These are phyloP conservation scores for Brachionus calyciflorus DNA, from an alignment of 1,140 invertebrate genomes.

Conservation along the genomic window DNA sequence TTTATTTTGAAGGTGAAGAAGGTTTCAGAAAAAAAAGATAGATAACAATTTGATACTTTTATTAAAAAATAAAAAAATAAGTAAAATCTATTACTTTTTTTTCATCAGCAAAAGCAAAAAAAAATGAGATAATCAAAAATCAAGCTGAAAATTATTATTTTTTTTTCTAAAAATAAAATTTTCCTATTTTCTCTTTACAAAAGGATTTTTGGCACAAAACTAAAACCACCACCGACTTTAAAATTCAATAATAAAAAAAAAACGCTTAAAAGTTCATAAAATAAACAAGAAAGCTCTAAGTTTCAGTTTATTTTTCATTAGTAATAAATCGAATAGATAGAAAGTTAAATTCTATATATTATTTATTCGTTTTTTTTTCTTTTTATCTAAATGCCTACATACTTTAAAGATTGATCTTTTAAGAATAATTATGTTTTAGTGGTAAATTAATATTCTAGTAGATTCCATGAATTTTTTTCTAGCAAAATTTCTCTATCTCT, in stretches of 20 bases:
- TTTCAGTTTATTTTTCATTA: slow-evolving; percentile 34
- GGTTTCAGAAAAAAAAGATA: no score
- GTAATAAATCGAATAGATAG: neutral
- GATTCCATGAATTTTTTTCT: slow-evolving; percentile 5
- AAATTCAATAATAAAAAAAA: no score
- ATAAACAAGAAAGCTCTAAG: neutral
- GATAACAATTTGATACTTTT: no score
- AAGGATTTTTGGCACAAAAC: neutral
- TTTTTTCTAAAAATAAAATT: no score
- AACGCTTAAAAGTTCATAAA: slow-evolving; percentile 26
- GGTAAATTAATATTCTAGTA: neutral
- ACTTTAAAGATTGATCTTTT: slow-evolving; percentile 19
- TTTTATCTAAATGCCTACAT: slow-evolving; percentile 39
- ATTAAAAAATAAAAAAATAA: no score
- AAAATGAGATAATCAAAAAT: no score
- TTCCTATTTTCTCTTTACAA: no score
- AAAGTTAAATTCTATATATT: slow-evolving; percentile 17
- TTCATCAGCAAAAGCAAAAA: no score
- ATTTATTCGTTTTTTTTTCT: slow-evolving; percentile 25
- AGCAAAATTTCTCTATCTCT: no score
- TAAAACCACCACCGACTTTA: neutral
- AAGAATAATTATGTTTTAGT: slow-evolving; percentile 20
- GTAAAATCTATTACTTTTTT: no score
- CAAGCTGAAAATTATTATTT: no score
- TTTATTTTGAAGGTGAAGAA: no score